A percentile compares a stretch with the other conserved stretches of the same genome.
Conservation (phyloP, 2,113 vertebrate genomes). For the Clupea harengus region DNA sequence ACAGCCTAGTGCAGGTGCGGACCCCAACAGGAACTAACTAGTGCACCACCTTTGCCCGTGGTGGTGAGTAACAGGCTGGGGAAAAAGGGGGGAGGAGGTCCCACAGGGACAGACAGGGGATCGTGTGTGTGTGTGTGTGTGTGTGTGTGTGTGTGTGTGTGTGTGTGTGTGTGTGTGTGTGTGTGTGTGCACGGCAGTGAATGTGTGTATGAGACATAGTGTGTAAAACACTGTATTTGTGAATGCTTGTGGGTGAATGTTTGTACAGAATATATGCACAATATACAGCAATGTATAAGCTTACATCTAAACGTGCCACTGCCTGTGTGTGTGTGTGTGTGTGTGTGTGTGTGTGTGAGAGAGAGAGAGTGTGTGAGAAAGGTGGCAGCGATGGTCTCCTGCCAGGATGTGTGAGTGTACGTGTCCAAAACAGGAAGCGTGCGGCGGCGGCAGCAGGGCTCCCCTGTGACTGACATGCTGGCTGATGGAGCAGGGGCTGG, state of each 20-base stretch:
- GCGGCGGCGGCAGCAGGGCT: slow-evolving; percentile 46
- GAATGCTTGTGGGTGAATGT: too few species aligned
- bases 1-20: slow-evolving; percentile 62
- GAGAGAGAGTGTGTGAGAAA: slow-evolving; percentile 27
- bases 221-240: background rate
- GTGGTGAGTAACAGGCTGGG: slow-evolving; percentile 72
- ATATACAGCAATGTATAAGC: background rate
- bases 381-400: slow-evolving; percentile 67
- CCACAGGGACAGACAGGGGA: slow-evolving; percentile 55
- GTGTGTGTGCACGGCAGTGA: background rate
- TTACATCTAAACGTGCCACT: background rate
- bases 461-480: slow-evolving; percentile 68
- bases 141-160: slow-evolving; percentile 28
- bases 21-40: slow-evolving; percentile 80
- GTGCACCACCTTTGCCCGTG: slow-evolving; percentile 73
- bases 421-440: slow-evolving; percentile 86
- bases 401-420: slow-evolving; percentile 77
- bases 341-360: background rate
- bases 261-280: too few species aligned
- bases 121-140: slow-evolving; percentile 23
- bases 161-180: slow-evolving; percentile 30
- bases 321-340: background rate
- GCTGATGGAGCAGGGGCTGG: slow-evolving; percentile 58
- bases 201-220: background rate
- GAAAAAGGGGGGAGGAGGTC: slow-evolving; percentile 77